phyloP scores from a whole-genome alignment of 2,888 invertebrate genomes.

The Erebia epiphron region DNA sequence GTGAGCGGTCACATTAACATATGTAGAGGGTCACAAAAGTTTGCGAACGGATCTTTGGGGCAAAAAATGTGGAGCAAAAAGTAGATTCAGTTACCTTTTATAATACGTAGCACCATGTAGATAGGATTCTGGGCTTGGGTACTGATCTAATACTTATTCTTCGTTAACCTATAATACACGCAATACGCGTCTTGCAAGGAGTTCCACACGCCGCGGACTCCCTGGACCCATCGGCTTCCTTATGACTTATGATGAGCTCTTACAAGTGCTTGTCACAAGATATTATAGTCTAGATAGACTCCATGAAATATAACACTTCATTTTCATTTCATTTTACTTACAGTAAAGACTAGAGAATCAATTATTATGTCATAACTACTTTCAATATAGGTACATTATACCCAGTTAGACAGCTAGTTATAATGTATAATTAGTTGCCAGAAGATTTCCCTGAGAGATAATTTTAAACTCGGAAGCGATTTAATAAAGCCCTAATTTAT shows the following conservation, averaged over 20 bases:
- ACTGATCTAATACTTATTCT: not conserved
- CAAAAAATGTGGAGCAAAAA: slow-evolving; percentile 4
- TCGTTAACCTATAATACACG: no score
- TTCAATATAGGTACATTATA: not conserved
- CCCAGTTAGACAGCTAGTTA: not conserved
- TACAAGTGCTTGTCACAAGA: no score
- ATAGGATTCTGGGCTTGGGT: not conserved
- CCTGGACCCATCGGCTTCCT: no score
- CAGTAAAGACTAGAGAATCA: not conserved
- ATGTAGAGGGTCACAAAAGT: slow-evolving; percentile 4
- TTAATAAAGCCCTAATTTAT: slow-evolving; percentile 31
- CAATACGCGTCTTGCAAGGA: no score
- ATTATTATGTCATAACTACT: not conserved
- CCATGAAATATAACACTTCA: no score
- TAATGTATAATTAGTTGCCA: no score
- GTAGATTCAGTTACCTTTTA: not conserved
- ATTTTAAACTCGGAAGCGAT: slow-evolving; percentile 21
- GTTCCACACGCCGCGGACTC: no score
- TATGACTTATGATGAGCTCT: no score
- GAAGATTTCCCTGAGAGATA: slow-evolving; percentile 4
- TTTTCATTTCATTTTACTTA: not conserved
- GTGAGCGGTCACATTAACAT: not conserved
- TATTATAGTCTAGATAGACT: no score
- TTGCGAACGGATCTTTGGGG: not conserved
- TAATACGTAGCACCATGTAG: no score